Percentiles rank a stretch among this genome's conserved stretches.
Conservation (phyloP, 2,113 vertebrate species). For the Ictalurus furcatus region DNA sequence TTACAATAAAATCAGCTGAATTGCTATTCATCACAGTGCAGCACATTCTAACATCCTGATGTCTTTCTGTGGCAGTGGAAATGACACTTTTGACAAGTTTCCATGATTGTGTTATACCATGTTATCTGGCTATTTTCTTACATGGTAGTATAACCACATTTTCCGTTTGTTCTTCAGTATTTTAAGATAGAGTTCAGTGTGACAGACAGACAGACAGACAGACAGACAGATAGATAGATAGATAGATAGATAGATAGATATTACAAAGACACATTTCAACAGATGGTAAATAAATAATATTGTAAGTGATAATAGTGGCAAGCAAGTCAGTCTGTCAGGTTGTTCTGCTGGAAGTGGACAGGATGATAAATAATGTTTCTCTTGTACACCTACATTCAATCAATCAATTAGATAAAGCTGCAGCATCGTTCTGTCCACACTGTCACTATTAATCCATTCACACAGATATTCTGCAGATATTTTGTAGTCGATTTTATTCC, state of each 20-base stretch:
- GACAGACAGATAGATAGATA: not conserved
- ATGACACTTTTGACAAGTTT: not conserved
- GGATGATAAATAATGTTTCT: constrained; percentile 52
- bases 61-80: not conserved
- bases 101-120: not conserved
- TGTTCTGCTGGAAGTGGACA: constrained; percentile 34
- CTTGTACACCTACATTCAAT: constrained; percentile 25
- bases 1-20: constrained; percentile 36
- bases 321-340: constrained; percentile 29
- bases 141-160: not conserved
- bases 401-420: constrained; percentile 47
- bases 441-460: constrained; percentile 34
- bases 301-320: not conserved
- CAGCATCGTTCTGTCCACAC: constrained; percentile 33
- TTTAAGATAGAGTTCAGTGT: not conserved
- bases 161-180: not conserved
- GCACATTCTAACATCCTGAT: not conserved
- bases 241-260: not conserved
- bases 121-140: not conserved
- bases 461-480: constrained; percentile 35
- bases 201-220: not conserved
- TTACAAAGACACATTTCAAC: not conserved
- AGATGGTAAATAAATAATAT: not conserved
- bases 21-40: constrained; percentile 12
- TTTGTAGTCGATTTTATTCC: constrained; percentile 3